Evolutionary conservation across 92 coral and sea anemone species (phyloP).

Genomic region (Actinostola sp.): DNA sequence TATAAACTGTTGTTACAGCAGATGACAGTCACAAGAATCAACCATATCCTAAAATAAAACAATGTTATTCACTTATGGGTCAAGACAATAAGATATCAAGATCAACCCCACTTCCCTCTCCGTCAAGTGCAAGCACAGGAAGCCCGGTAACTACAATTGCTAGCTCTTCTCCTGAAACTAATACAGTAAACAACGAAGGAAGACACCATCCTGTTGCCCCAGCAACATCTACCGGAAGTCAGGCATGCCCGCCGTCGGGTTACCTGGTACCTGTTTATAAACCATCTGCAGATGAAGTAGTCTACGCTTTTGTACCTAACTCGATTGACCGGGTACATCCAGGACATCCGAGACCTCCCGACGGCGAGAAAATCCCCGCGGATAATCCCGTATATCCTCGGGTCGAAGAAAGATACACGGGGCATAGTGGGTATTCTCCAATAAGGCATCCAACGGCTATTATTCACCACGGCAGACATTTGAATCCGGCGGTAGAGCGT

Average conservation of each 20-base stretch:
- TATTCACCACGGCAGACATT: conserved; percentile 39
- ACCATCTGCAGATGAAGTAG: conserved; percentile 52
- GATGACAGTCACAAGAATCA: not conserved
- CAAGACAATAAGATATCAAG: conserved; percentile 14
- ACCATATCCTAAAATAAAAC: conserved; percentile 63
- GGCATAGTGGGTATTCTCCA: not conserved
- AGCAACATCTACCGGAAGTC: conserved; percentile 21
- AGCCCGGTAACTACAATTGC: conserved; percentile 33
- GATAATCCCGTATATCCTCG: conserved; percentile 6
- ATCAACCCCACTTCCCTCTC: conserved; percentile 34
- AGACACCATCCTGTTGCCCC: conserved; percentile 33
- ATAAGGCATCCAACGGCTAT: conserved; percentile 25
- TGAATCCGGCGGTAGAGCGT: conserved; percentile 5
- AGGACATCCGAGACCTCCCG: conserved; percentile 15
- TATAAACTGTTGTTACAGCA: too few species aligned
- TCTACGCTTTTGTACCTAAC: conserved; percentile 61
- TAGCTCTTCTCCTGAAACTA: conserved; percentile 6
- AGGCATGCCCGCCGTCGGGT: conserved; percentile 51
- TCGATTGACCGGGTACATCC: conserved; percentile 26
- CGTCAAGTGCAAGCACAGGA: conserved; percentile 28
- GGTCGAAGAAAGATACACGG: not conserved
- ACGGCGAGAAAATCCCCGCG: not conserved
- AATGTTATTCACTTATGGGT: conserved; percentile 62
- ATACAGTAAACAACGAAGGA: conserved; percentile 13
- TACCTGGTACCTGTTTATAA: conserved; percentile 69